Evolutionary conservation across 2,797 vertebrate species (phyloP), one percentile per base, ranked within the genome.

Genomic region (Xenentodon cancila): DNA sequence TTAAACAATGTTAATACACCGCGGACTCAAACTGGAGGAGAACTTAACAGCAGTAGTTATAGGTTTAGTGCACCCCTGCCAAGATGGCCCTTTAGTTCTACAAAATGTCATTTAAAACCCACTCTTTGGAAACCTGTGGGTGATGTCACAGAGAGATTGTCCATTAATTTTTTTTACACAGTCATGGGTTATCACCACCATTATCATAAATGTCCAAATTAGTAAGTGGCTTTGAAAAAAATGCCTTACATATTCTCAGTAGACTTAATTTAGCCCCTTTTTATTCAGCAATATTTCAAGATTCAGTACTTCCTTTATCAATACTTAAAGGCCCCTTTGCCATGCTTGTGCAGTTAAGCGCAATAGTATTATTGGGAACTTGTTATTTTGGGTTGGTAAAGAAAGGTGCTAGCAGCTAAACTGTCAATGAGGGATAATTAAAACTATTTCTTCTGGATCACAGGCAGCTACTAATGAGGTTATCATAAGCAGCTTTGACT

Each of bases 391-490:
- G 53, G 15, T 8, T 19, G 15, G 21, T 46, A 65, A 68, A 50
- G 58, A 48, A 66, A 69, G 32, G 51, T 51, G 1, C 11, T 30
- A 37, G 22, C 16, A 45, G 32, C 30, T 12, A 42, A 61, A 66
- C 46, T 21, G 19, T 59, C 44, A 52, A 25, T 50, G 20, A 48
- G 34, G 45, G 13, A 74, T 79, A 77, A 78, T 80, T 68, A 73
- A 46, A 51, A 61, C 34, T 17, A 56, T 69, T 69, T 74, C 53
- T 34, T 27, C 45, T 56, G 65, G 30, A 72, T 81, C 70, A 61
- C 51, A 59, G 59, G 52, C 64, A 69, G 71, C 75, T 64, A 79
- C 84, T 68, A 81, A 53, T 62, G 72, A 25, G 46, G 51, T 60
- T 73, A 73, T 80, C 64, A 77, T 56, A 73, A 56, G 53, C 66